Conservation (phyloP, 1,140 invertebrate species). For the Lutraria rhynchaena region DNA sequence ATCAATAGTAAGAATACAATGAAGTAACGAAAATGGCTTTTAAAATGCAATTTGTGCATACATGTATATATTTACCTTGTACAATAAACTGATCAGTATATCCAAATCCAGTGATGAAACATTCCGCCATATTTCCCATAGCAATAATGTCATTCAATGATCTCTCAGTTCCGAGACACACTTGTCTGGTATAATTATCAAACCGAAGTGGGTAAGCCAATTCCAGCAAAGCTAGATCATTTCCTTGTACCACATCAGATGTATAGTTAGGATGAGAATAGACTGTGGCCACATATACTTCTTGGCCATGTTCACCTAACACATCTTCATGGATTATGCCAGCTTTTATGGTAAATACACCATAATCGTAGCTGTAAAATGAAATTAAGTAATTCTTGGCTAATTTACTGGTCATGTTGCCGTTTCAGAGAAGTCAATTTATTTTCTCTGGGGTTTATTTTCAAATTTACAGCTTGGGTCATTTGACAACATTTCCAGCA, state of each 20-base stretch:
- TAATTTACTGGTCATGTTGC: too few relatives aligned
- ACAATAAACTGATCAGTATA: neutral
- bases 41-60: too few relatives aligned
- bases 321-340: neutral
- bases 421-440: too few relatives aligned
- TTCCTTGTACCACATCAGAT: neutral
- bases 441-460: too few relatives aligned
- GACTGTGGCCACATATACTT: neutral
- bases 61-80: neutral
- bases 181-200: conserved; percentile 34
- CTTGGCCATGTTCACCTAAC: neutral
- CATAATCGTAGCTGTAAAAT: too few relatives aligned
- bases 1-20: too few relatives aligned
- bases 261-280: conserved; percentile 1
- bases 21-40: too few relatives aligned
- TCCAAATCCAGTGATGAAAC: conserved; percentile 47
- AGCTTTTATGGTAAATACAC: neutral
- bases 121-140: conserved; percentile 21
- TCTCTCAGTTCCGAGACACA: conserved; percentile 14
- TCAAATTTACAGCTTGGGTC: too few relatives aligned
- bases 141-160: conserved; percentile 15
- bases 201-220: neutral
- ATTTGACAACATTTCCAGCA: too few relatives aligned
- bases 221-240: conserved; percentile 26
- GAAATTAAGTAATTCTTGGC: too few relatives aligned